A percentile compares a stretch with the other conserved stretches of the same genome.
Evolutionary conservation across 1,140 invertebrate species (phyloP).

Genomic region (Drosophila neocordata): DNA sequence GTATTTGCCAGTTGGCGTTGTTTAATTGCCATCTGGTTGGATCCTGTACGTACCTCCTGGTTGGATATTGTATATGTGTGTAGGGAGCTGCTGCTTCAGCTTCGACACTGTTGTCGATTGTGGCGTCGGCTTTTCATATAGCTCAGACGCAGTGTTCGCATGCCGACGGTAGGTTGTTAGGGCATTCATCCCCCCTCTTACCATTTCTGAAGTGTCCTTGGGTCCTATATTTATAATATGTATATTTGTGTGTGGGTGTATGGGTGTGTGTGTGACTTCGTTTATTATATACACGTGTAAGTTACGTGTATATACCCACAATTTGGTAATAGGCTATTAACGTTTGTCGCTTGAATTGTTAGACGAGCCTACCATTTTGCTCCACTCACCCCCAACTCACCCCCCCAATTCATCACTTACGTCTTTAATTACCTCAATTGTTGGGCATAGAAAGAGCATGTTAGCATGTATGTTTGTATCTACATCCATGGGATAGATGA

Average conservation of each 20-base stretch:
- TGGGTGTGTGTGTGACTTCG: constrained; percentile 5
- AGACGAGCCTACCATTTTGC: constrained; percentile 10
- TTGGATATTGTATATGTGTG: constrained; percentile 41
- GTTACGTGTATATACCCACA: constrained; percentile 1
- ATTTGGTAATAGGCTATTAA: constrained; percentile 44
- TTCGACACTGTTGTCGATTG: background rate
- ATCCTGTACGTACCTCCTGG: constrained; percentile 59
- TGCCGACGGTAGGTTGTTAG: constrained; percentile 64
- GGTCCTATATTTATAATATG: constrained; percentile 22
- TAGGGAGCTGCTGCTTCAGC: constrained; percentile 14
- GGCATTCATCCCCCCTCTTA: background rate
- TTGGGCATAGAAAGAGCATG: background rate
- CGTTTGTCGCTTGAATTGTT: constrained; percentile 23
- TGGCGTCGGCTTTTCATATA: constrained; percentile 45
- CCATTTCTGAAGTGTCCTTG: constrained; percentile 47
- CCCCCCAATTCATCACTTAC: background rate
- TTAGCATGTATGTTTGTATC: no score
- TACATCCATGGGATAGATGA: background rate
- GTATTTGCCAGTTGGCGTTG: constrained; percentile 41
- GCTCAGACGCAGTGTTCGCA: constrained; percentile 17
- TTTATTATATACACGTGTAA: constrained; percentile 20
- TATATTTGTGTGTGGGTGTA: constrained; percentile 1
- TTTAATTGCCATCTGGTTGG: constrained; percentile 68
- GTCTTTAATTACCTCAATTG: constrained; percentile 24
- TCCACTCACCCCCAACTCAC: background rate